A percentile compares a stretch with the other conserved stretches of the same genome.
Evolutionary conservation across 2,113 vertebrate species (phyloP).

Genomic region (Chionis minor): DNA sequence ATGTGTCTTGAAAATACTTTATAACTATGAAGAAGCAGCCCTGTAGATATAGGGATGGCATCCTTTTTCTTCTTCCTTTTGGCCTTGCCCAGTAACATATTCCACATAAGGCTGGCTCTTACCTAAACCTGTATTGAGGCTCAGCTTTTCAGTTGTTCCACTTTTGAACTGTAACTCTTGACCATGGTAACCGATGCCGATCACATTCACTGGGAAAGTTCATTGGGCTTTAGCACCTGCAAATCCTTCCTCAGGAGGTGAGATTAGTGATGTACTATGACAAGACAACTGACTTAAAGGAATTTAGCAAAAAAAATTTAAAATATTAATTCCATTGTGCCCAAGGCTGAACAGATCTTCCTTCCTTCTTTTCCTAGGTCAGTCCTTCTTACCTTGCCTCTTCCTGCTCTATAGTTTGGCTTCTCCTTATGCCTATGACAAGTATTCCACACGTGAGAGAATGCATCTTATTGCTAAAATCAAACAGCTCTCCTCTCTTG

Average conservation of each 20-base stretch:
- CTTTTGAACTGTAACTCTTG: not conserved
- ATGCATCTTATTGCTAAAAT: not conserved
- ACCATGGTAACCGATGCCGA: not conserved
- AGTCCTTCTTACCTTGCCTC: not conserved
- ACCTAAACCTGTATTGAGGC: not conserved
- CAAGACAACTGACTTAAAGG: not conserved
- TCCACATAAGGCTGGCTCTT: not conserved
- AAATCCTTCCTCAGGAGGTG: not conserved
- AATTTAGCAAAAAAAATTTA: not conserved
- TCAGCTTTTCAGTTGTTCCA: not conserved
- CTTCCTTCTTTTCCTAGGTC: not conserved
- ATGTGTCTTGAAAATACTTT: not conserved
- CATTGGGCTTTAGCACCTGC: not conserved
- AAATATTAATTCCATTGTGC: not conserved
- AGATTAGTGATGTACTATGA: not conserved
- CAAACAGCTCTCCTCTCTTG: not conserved
- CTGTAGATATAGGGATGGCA: not conserved
- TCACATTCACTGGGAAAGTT: not conserved
- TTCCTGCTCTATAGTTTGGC: not conserved
- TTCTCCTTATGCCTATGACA: not conserved
- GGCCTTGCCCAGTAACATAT: not conserved
- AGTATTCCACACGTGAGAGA: not conserved
- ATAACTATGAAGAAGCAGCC: not conserved
- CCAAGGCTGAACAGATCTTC: not conserved
- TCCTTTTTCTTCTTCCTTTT: not conserved